phyloP scores from a whole-genome alignment of 2,888 invertebrate genomes.

The Macropis europaea region DNA sequence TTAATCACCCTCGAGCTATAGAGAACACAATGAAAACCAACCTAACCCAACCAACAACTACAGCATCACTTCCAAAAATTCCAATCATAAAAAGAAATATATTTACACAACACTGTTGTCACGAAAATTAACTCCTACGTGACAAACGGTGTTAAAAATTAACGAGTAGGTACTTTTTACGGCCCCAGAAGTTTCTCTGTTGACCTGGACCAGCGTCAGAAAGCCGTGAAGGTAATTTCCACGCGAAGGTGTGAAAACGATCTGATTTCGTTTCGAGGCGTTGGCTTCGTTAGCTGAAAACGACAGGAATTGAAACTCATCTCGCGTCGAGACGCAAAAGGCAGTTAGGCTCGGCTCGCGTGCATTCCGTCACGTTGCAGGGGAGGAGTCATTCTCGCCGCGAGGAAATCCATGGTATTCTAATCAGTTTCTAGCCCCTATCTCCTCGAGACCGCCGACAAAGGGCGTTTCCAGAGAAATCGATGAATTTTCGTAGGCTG shows the following conservation, averaged over 20 bases:
- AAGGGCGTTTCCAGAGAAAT: slow-evolving; percentile 29
- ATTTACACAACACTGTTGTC: too few species aligned
- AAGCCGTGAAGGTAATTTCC: too few species aligned
- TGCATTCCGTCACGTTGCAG: slow-evolving; percentile 64
- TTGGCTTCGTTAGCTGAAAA: slow-evolving; percentile 22
- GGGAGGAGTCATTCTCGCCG: slow-evolving; percentile 54
- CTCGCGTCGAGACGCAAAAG: slow-evolving; percentile 28
- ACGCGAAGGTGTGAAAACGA: slow-evolving; percentile 1
- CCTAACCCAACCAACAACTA: too few species aligned
- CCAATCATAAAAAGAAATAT: too few species aligned
- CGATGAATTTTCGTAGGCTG: slow-evolving; percentile 22
- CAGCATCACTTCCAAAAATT: too few species aligned
- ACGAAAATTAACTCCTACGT: too few species aligned
- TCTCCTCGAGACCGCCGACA: slow-evolving; percentile 21
- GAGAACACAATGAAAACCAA: too few species aligned
- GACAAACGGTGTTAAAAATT: too few species aligned
- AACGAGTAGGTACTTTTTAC: too few species aligned
- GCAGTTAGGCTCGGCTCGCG: slow-evolving; percentile 39
- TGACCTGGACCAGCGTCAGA: too few species aligned
- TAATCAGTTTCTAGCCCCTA: slow-evolving; percentile 56
- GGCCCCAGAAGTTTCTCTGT: too few species aligned
- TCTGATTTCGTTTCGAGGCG: slow-evolving; percentile 2
- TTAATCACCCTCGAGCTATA: too few species aligned
- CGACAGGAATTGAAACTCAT: slow-evolving; percentile 42
- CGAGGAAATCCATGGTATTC: slow-evolving; percentile 58